Conservation (phyloP, 2,888 invertebrate genomes). For the Phymatocera aterrima region DNA sequence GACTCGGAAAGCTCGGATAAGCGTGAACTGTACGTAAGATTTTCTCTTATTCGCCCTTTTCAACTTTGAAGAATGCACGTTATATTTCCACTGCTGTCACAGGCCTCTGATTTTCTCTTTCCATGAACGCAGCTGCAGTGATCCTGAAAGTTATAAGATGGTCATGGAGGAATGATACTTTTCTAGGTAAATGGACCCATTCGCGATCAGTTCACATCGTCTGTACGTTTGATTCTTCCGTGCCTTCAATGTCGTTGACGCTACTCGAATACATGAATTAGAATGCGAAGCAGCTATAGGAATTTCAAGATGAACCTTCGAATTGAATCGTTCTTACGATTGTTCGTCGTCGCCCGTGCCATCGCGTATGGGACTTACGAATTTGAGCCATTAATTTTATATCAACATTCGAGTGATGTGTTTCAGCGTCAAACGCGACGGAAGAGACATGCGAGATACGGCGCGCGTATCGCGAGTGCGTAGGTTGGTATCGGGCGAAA, state of each 20-base stretch:
- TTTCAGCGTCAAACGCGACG: not conserved
- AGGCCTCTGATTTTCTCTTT: not conserved
- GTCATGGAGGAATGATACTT: too few relatives aligned
- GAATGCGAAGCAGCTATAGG: not conserved
- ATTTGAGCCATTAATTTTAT: not conserved
- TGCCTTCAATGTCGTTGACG: not conserved
- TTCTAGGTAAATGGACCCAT: too few relatives aligned
- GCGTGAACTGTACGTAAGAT: not conserved
- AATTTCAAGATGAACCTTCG: not conserved
- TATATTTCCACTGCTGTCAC: not conserved
- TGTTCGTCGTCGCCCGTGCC: not conserved
- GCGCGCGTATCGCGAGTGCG: not conserved
- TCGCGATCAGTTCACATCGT: not conserved
- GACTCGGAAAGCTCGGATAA: slow-evolving; percentile 17
- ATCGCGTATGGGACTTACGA: not conserved
- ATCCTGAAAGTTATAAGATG: not conserved
- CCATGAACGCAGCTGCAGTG: not conserved
- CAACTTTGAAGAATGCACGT: not conserved
- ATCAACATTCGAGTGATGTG: not conserved
- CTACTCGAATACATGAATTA: not conserved
- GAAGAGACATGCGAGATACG: not conserved
- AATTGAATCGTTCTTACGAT: not conserved
- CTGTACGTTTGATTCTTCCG: not conserved
- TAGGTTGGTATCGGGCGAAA: not conserved
- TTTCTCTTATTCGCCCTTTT: not conserved